phyloP scores from a whole-genome alignment of 2,888 invertebrate species.

The Tachystola acroxantha region DNA sequence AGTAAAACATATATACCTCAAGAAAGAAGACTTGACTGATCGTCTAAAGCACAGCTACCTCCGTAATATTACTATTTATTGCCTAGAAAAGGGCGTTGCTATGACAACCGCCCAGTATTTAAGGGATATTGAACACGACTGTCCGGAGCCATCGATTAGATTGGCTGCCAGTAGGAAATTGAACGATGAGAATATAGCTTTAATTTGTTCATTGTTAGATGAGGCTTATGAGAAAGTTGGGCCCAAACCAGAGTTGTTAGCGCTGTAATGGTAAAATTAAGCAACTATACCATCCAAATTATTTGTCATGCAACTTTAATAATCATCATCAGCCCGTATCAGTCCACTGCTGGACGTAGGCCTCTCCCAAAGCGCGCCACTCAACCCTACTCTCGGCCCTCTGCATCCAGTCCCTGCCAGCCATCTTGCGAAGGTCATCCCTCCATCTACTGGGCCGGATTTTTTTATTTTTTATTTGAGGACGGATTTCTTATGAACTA shows the following conservation, averaged over 20 bases:
- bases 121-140: constrained; percentile 79
- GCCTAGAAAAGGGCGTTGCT: constrained; percentile 82
- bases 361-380: no score
- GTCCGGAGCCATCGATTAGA: constrained; percentile 85
- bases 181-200: constrained; percentile 78
- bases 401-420: no score
- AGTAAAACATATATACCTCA: constrained; percentile 85
- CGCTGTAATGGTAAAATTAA: constrained; percentile 18
- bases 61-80: constrained; percentile 80
- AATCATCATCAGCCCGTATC: no score
- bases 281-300: not conserved
- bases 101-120: constrained; percentile 84
- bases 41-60: constrained; percentile 75
- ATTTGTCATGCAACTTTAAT: no score
- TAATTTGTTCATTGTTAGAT: constrained; percentile 49
- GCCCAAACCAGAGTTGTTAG: constrained; percentile 44
- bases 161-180: constrained; percentile 83
- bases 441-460: no score
- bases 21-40: constrained; percentile 59
- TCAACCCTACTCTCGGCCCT: no score
- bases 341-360: no score
- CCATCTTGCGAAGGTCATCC: no score
- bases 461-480: no score
- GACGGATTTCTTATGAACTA: no score
- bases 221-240: constrained; percentile 61